Percentiles rank a stretch among this genome's conserved stretches.
Evolutionary conservation across 2,888 invertebrate genomes (phyloP).

Genomic region (Himalopsyche tibetana): DNA sequence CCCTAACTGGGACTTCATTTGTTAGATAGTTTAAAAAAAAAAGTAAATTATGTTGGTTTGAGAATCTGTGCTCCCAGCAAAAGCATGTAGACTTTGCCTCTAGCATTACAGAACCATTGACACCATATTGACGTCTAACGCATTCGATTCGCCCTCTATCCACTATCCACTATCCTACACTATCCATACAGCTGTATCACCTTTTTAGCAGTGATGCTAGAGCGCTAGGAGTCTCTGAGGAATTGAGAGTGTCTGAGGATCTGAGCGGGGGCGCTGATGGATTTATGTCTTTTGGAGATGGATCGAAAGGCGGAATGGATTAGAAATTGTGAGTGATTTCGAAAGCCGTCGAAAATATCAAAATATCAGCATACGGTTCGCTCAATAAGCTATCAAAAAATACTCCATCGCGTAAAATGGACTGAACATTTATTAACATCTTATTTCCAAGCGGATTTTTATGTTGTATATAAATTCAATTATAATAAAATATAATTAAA

Average conservation of each 20-base stretch:
- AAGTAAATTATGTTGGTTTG: not conserved
- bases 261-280: slow-evolving; percentile 9
- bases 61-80: slow-evolving; percentile 36
- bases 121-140: slow-evolving; percentile 62
- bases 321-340: slow-evolving; percentile 34
- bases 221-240: slow-evolving; percentile 20
- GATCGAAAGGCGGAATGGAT: slow-evolving; percentile 19
- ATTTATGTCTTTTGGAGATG: slow-evolving; percentile 20
- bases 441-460: too few species aligned
- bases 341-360: not conserved
- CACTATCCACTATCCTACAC: not conserved
- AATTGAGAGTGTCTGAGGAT: slow-evolving; percentile 17
- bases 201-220: slow-evolving; percentile 49
- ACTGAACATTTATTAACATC: too few species aligned
- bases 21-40: not conserved
- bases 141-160: slow-evolving; percentile 45
- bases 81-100: slow-evolving; percentile 48
- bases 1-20: too few species aligned
- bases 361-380: not conserved
- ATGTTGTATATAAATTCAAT: too few species aligned
- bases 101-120: slow-evolving; percentile 59
- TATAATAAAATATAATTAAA: too few species aligned
- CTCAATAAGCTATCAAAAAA: too few species aligned
- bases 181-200: slow-evolving; percentile 55
- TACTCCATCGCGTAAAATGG: too few species aligned